Evolutionary conservation across 2,797 vertebrate genomes (phyloP).

Genomic region (Artibeus jamaicensis): DNA sequence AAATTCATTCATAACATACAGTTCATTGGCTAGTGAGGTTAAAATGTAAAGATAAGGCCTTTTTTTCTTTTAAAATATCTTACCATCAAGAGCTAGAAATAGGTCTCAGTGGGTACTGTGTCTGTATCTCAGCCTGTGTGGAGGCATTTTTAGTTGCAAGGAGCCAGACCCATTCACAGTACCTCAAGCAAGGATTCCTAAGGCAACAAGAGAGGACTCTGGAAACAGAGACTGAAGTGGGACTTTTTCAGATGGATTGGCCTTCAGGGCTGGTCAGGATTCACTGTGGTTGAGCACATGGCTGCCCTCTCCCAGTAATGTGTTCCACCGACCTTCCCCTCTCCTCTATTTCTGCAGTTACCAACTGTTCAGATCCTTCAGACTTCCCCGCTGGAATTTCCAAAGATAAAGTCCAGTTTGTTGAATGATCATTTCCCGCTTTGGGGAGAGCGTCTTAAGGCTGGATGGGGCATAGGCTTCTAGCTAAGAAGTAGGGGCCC

Average conservation of each 20-base stretch:
- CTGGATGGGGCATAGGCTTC: neutral
- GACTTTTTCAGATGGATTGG: neutral
- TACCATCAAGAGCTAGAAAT: neutral
- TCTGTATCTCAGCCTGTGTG: neutral
- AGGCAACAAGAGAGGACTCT: neutral
- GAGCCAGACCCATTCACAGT: neutral
- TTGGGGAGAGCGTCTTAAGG: neutral
- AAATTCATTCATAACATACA: neutral
- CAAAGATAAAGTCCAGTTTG: neutral
- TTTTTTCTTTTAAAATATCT: neutral
- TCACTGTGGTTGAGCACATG: accelerated
- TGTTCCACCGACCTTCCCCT: neutral
- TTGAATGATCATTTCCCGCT: neutral
- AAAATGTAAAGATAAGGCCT: neutral
- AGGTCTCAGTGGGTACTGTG: neutral
- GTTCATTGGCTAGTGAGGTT: neutral
- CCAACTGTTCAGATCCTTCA: neutral
- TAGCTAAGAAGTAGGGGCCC: neutral
- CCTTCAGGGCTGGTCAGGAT: neutral
- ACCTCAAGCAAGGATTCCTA: neutral
- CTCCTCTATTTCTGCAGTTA: neutral
- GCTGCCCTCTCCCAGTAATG: too few species aligned
- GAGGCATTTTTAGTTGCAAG: neutral
- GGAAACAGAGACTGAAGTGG: neutral
- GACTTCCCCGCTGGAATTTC: neutral